Conservation (phyloP, 2,797 vertebrate genomes). For the Platalea minor region DNA sequence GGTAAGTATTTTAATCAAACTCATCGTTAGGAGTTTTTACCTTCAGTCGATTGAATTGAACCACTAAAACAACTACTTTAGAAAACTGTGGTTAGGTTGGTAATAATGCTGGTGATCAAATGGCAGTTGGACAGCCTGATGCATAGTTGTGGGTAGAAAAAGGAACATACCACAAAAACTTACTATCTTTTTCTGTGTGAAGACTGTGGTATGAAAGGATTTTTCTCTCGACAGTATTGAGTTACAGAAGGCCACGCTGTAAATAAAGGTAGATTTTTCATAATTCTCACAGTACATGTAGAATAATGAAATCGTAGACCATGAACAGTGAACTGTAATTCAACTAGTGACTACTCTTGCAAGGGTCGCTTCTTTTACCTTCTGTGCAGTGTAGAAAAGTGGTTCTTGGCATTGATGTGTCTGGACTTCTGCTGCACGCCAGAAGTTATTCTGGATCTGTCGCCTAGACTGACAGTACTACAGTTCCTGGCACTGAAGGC, state of each 20-base stretch:
- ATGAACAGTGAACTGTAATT: neutral
- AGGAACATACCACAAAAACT: neutral
- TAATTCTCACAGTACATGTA: neutral
- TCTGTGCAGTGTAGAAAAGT: neutral
- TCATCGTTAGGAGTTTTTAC: neutral
- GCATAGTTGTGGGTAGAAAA: neutral
- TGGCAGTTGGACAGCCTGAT: neutral
- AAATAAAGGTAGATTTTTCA: neutral
- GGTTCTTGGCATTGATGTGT: neutral
- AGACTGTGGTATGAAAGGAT: neutral
- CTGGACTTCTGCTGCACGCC: neutral
- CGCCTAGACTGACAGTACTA: neutral
- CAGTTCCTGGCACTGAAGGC: neutral
- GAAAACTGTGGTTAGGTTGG: neutral
- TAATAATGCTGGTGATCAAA: neutral
- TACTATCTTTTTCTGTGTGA: rapidly evolving
- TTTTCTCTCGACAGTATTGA: neutral
- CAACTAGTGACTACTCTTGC: neutral
- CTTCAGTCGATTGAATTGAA: neutral
- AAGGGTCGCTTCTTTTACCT: neutral
- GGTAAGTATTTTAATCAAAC: slow-evolving; percentile 74
- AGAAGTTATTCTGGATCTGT: neutral
- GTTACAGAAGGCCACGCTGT: neutral
- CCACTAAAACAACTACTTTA: neutral
- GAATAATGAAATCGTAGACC: neutral